Percentiles rank a stretch among this genome's conserved stretches.
phyloP scores from a whole-genome alignment of 2,113 vertebrate genomes.

The Bungarus multicinctus region DNA sequence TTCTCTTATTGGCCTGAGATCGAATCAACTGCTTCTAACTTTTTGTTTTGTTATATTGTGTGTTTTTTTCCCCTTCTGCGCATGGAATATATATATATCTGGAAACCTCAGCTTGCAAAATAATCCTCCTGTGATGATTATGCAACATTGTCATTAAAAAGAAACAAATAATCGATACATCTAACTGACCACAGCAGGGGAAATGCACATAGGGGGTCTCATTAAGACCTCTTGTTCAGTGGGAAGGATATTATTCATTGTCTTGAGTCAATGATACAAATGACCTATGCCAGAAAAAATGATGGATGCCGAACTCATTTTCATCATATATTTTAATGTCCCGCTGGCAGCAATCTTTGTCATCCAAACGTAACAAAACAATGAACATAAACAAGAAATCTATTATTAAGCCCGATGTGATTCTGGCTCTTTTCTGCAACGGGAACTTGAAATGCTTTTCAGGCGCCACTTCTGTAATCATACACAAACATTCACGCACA shows the following conservation, averaged over 20 bases:
- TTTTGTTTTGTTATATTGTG: background rate
- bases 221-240: conserved; percentile 60
- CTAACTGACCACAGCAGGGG: conserved; percentile 58
- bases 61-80: background rate
- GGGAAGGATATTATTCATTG: conserved; percentile 55
- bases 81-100: background rate
- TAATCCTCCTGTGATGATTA: conserved; percentile 17
- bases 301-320: conserved; percentile 65
- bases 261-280: conserved; percentile 54
- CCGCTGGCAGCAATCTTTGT: conserved; percentile 56
- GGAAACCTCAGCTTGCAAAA: background rate
- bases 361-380: conserved; percentile 35
- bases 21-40: fast-evolving
- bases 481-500: background rate
- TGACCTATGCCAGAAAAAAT: conserved; percentile 61
- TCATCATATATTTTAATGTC: conserved; percentile 65
- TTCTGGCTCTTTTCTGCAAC: background rate
- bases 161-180: conserved; percentile 65
- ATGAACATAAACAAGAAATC: conserved; percentile 29
- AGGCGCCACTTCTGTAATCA: background rate
- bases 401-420: conserved; percentile 13
- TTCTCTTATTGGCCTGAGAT: background rate
- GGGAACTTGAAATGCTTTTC: background rate
- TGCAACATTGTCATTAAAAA: conserved; percentile 41
- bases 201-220: conserved; percentile 62